Percentiles rank a stretch among this genome's conserved stretches.
These are phyloP conservation scores for Apodemus sylvaticus DNA, from an alignment of 2,113 vertebrate genomes.

Conservation along the genomic window DNA sequence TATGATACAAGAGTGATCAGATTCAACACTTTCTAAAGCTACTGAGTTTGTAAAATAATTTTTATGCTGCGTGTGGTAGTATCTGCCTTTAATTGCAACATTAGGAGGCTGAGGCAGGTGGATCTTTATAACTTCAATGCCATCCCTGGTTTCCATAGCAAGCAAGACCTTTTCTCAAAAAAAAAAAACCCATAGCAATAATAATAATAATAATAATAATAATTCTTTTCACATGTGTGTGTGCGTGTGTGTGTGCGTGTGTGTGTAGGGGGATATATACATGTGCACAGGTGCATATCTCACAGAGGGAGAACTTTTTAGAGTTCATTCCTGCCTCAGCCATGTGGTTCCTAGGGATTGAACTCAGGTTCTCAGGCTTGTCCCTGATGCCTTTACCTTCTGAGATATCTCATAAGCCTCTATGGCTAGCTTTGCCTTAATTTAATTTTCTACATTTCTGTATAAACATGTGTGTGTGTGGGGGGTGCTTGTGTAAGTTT, in stretches of 20 bases:
- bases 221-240: no score
- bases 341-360: background rate
- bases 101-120: background rate
- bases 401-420: background rate
- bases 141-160: background rate
- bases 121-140: background rate
- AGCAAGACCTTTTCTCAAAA: background rate
- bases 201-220: no score
- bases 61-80: background rate
- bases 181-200: no score
- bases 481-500: background rate
- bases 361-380: background rate
- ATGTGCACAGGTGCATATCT: background rate
- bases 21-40: background rate
- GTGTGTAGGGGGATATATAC: background rate
- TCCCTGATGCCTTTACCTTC: background rate
- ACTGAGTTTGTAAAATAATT: background rate
- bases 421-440: background rate
- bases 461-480: background rate
- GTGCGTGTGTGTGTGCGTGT: background rate
- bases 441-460: background rate
- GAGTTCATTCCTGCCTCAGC: background rate
- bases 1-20: background rate
- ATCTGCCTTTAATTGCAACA: background rate
- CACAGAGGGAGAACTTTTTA: background rate